phyloP scores from a whole-genome alignment of 2,888 invertebrate species.

The Drosophila melanosoma region DNA sequence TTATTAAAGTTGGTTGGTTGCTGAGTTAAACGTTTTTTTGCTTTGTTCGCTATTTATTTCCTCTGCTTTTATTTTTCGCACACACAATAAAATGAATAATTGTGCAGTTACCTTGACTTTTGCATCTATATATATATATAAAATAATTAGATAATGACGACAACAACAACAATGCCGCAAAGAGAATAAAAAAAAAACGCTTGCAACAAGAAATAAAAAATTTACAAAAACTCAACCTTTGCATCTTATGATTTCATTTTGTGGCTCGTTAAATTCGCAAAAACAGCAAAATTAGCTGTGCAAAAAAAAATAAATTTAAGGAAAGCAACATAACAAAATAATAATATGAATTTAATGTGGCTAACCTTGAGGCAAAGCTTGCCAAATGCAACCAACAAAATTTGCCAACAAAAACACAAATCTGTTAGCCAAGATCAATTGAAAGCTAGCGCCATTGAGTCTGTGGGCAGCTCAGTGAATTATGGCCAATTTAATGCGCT shows the following conservation, averaged over 20 bases:
- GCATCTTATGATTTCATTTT: conserved; percentile 55
- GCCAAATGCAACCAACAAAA: conserved; percentile 56
- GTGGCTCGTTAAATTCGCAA: conserved; percentile 54
- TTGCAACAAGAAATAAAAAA: not conserved
- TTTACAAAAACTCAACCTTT: conserved; percentile 50
- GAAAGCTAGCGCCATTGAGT: conserved; percentile 32
- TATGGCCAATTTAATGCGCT: conserved; percentile 30
- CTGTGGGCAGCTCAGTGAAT: conserved; percentile 31
- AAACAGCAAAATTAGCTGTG: conserved; percentile 45
- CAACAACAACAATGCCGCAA: conserved; percentile 23
- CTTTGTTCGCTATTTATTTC: conserved; percentile 38
- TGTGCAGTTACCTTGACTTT: conserved; percentile 76
- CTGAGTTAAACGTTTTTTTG: conserved; percentile 36
- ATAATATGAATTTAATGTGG: conserved; percentile 41
- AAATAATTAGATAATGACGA: conserved; percentile 73
- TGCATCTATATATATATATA: conserved; percentile 51
- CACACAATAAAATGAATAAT: conserved; percentile 63
- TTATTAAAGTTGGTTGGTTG: conserved; percentile 27
- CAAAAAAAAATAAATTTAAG: conserved; percentile 29
- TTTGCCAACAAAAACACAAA: conserved; percentile 17
- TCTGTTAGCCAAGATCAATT: conserved; percentile 16
- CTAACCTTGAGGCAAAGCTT: conserved; percentile 59
- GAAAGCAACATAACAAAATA: conserved; percentile 17
- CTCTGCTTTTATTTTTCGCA: conserved; percentile 47
- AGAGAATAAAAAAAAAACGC: conserved; percentile 14